Percentiles rank a stretch among this genome's conserved stretches.
phyloP scores from a whole-genome alignment of 2,797 vertebrate genomes.

The Sebastes hopkinsi region DNA sequence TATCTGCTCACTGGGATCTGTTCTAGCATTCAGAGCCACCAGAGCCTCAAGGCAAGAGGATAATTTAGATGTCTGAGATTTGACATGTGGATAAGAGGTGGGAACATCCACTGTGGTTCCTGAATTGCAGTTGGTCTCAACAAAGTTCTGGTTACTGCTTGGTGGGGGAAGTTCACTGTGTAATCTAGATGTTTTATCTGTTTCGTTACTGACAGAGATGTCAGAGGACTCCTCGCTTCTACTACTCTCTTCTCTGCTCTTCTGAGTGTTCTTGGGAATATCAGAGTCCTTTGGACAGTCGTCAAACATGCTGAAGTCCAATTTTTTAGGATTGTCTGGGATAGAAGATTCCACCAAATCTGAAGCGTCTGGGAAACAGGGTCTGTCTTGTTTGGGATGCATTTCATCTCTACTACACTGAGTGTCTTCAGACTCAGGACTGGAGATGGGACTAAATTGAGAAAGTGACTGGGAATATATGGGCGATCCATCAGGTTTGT shows the following conservation, averaged over 20 bases:
- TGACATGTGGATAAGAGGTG: conserved; percentile 79
- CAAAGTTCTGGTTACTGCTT: conserved; percentile 72
- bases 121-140: conserved; percentile 74
- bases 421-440: conserved; percentile 88
- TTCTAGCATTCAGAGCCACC: conserved; percentile 91
- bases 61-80: conserved; percentile 88
- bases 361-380: conserved; percentile 82
- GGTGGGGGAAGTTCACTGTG: conserved; percentile 70
- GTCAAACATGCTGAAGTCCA: conserved; percentile 87
- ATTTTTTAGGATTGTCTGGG: conserved; percentile 77
- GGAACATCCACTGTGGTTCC: conserved; percentile 63
- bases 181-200: conserved; percentile 71
- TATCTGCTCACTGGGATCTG: conserved; percentile 81
- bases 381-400: conserved; percentile 82
- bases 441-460: conserved; percentile 93
- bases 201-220: conserved; percentile 69
- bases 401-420: conserved; percentile 79
- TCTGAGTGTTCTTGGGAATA: conserved; percentile 67
- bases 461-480: conserved; percentile 88
- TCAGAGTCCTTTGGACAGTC: conserved; percentile 84
- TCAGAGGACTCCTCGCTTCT: conserved; percentile 57
- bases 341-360: conserved; percentile 81
- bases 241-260: conserved; percentile 63
- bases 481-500: conserved; percentile 84
- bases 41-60: conserved; percentile 94